Conservation (phyloP, 2,888 invertebrate species). For the Parapristionchus giblindavisi region DNA sequence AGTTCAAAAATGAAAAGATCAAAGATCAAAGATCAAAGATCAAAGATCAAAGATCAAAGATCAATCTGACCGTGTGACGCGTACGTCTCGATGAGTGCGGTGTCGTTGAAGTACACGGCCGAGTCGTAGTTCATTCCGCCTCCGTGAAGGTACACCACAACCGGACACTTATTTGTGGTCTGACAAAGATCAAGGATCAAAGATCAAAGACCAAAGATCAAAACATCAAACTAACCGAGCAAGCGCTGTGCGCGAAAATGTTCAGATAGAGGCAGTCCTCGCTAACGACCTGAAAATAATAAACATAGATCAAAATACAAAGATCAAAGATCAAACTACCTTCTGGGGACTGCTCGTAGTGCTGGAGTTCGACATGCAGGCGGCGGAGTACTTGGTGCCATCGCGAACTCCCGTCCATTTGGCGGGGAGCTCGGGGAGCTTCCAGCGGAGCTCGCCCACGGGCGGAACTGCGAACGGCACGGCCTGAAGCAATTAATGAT, state of each 20-base stretch:
- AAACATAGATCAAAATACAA: neutral
- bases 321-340: neutral
- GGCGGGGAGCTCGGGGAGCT: neutral
- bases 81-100: slow-evolving; percentile 2
- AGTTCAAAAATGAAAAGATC: neutral
- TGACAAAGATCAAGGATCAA: neutral
- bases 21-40: neutral
- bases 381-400: slow-evolving; percentile 29
- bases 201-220: neutral
- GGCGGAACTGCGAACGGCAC: slow-evolving; percentile 35
- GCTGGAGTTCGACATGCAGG: slow-evolving; percentile 35
- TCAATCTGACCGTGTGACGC: slow-evolving; percentile 20
- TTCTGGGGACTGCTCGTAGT: slow-evolving; percentile 24
- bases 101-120: slow-evolving; percentile 33
- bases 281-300: slow-evolving; percentile 1
- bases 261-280: slow-evolving; percentile 37
- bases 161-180: slow-evolving; percentile 14
- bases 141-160: slow-evolving; percentile 31
- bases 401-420: slow-evolving; percentile 23
- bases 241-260: slow-evolving; percentile 12
- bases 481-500: slow-evolving; percentile 11
- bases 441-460: slow-evolving; percentile 31
- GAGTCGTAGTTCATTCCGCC: slow-evolving; percentile 38
- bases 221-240: slow-evolving; percentile 6
- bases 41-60: neutral